A percentile compares a stretch with the other conserved stretches of the same genome.
phyloP scores from a whole-genome alignment of 2,797 vertebrate species.

The Macropodus opercularis region DNA sequence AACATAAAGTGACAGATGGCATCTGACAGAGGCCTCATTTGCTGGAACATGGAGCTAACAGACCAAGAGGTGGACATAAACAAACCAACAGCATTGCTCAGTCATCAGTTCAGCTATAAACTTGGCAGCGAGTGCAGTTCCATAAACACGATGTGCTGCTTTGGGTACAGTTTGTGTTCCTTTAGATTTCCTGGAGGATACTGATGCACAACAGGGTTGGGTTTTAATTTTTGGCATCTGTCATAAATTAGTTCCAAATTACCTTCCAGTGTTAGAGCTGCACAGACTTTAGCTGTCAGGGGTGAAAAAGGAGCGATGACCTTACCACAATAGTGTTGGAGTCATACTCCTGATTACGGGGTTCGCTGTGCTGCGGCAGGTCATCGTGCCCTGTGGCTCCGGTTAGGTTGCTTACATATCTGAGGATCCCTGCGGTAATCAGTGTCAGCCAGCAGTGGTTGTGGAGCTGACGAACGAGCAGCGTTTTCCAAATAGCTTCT shows the following conservation, averaged over 20 bases:
- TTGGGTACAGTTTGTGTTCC: conserved; percentile 1
- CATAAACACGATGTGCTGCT: neutral
- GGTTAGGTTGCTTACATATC: neutral
- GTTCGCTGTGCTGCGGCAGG: conserved; percentile 1
- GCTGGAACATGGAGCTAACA: neutral
- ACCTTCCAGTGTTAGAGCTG: conserved; percentile 18
- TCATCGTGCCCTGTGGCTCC: conserved; percentile 12
- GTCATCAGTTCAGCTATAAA: conserved; percentile 3
- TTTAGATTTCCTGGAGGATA: neutral
- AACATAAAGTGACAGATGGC: neutral
- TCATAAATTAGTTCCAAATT: conserved; percentile 26
- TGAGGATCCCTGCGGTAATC: conserved; percentile 19
- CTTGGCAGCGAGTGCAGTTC: conserved; percentile 2
- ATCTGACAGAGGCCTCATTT: neutral
- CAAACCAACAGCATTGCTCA: conserved; percentile 8
- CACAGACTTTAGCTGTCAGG: conserved; percentile 27
- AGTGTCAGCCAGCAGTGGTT: conserved; percentile 13
- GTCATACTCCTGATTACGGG: conserved; percentile 6
- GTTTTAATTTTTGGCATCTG: neutral
- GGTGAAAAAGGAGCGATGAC: conserved; percentile 14
- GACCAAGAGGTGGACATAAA: conserved; percentile 8
- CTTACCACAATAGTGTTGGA: conserved; percentile 10
- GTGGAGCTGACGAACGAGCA: neutral
- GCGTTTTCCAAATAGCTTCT: neutral
- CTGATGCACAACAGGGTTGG: neutral